Evolutionary conservation across 2,113 vertebrate species (phyloP).

Genomic region (Erythrolamprus reginae): DNA sequence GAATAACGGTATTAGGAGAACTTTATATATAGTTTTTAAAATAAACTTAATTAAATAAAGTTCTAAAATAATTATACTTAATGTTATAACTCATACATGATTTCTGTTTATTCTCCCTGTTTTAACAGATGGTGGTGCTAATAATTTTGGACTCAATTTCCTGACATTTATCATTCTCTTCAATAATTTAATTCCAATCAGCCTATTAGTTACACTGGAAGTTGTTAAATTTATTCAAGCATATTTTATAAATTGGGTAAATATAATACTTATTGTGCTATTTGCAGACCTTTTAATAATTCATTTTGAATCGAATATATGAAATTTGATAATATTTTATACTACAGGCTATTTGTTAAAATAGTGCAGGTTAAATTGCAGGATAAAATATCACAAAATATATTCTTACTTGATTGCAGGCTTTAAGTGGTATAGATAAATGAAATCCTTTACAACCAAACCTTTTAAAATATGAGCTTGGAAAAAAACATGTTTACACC

Average conservation of each 20-base stretch:
- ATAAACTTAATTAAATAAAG: neutral
- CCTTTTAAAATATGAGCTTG: neutral
- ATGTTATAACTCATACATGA: neutral
- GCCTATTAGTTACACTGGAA: constrained; percentile 94
- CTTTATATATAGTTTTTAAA: neutral
- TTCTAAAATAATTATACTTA: neutral
- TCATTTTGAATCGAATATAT: constrained; percentile 13
- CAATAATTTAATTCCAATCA: constrained; percentile 99
- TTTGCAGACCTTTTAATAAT: neutral
- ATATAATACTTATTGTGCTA: constrained; percentile 41
- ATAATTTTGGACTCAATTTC: constrained; percentile 97
- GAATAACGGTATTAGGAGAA: neutral
- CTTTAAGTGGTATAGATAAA: neutral
- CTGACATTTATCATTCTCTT: constrained; percentile 99
- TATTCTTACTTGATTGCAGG: neutral
- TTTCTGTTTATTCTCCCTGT: constrained; percentile 40
- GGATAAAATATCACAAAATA: neutral
- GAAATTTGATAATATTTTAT: neutral
- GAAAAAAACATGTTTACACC: neutral
- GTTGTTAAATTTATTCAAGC: constrained; percentile 98
- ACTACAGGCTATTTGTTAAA: neutral
- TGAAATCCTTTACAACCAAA: neutral
- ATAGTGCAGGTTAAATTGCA: neutral
- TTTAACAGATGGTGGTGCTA: constrained; percentile 88
- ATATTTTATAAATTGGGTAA: constrained; percentile 99